Evolutionary conservation across 2,113 vertebrate species (phyloP).

Genomic region (Saguinus imperator): DNA sequence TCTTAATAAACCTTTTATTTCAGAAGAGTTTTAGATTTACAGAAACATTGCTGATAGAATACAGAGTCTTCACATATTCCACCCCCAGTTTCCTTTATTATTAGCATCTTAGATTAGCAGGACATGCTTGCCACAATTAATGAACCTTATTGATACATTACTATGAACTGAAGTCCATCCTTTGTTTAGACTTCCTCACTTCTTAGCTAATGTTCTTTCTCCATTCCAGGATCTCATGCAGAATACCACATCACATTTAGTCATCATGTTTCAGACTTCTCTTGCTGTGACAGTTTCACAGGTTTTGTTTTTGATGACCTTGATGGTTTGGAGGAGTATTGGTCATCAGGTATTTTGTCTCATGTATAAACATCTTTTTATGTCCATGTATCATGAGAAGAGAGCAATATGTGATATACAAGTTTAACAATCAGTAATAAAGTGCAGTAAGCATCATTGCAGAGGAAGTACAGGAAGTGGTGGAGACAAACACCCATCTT

Average conservation of each 20-base stretch:
- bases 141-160: background rate
- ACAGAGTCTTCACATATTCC: background rate
- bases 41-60: background rate
- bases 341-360: background rate
- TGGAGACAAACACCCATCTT: background rate
- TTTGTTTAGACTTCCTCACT: background rate
- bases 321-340: background rate
- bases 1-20: background rate
- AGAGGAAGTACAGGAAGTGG: accelerated
- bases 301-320: background rate
- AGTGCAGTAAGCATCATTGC: background rate
- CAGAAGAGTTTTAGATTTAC: background rate
- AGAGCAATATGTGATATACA: background rate
- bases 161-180: background rate
- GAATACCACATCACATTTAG: background rate
- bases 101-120: background rate
- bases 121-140: background rate
- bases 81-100: background rate
- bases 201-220: background rate
- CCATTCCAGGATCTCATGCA: background rate
- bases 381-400: background rate
- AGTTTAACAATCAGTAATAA: background rate
- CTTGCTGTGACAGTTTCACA: background rate
- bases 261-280: background rate
- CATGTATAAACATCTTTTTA: background rate